Evolutionary conservation across 2,888 invertebrate genomes (phyloP), one percentile per base, ranked within the genome.

Genomic region (Octonoba sinensis): DNA sequence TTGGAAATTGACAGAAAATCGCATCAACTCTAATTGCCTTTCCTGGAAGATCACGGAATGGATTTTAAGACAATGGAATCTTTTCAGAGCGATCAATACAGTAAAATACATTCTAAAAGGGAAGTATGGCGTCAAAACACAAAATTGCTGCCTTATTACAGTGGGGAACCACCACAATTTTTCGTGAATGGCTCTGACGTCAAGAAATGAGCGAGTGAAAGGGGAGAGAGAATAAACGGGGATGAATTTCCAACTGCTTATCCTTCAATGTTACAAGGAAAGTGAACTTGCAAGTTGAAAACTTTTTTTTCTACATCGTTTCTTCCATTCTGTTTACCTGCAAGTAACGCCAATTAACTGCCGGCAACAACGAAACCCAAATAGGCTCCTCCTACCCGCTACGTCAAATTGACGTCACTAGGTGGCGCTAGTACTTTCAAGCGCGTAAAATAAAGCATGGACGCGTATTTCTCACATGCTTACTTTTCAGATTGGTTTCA

Each of bases 391-490:
- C 73, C 79, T 13, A 20, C 18, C 24, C 11, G 47, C 13, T 36
- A 44, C 73, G 73, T 73, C 73, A 73, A 16, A 49, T 16, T 49
- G 24, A 79, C 79, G 79, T 79, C 79, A 79, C 20, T 54, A 81
- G 79, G 16, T 67, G 79, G 79, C 79, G 79, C 79, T 81, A 69
- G n/a, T 2, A 16, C 18, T 60, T 73, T 62, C 60, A 64, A 79
- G 79, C 79, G 79, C 79, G 79, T 44, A 81, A 81, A 81, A 81
- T 81, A 81, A 81, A 81, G 73, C 73, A 81, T 81, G 79, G 79
- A 67, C 59, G 69, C 59, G 60, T 44, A 60, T 79, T 79, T 71
- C 72, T 20, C 46, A 51, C 66, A 18, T 56, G 47, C 27, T 18
- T 69, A 73, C 60, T 69, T 60, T n/a, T 16, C 47, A 69, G 59